These are phyloP conservation scores for Desmophyllum pertusum DNA, from an alignment of 92 coral and sea anemone species.

Conservation along the genomic window DNA sequence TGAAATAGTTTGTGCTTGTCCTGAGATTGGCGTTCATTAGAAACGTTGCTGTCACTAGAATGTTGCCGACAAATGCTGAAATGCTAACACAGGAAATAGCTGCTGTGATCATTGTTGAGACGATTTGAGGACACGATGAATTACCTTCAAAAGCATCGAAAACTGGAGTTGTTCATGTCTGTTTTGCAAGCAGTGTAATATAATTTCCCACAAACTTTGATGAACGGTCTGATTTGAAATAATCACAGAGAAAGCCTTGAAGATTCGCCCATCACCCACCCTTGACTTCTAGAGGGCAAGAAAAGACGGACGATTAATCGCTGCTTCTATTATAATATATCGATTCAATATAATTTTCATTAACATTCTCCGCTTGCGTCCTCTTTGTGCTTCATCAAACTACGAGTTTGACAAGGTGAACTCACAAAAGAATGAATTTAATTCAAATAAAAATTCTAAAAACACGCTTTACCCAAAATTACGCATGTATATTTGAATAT, in stretches of 20 bases:
- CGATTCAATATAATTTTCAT: too few relatives aligned
- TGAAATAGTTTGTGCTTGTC: slow-evolving; percentile 30
- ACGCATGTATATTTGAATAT: too few relatives aligned
- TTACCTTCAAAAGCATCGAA: background rate
- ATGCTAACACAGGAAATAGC: background rate
- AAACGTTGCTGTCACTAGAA: slow-evolving; percentile 2
- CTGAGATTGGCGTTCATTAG: background rate
- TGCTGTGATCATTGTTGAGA: background rate
- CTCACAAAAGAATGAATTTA: too few relatives aligned
- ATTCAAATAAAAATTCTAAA: too few relatives aligned
- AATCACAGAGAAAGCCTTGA: background rate
- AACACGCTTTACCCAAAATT: too few relatives aligned
- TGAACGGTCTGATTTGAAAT: background rate
- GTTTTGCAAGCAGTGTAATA: background rate
- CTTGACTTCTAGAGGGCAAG: background rate
- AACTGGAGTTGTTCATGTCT: slow-evolving; percentile 8
- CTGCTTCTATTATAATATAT: too few relatives aligned
- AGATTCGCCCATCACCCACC: background rate
- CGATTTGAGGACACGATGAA: background rate
- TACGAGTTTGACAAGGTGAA: too few relatives aligned
- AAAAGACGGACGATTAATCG: too few relatives aligned
- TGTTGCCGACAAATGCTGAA: slow-evolving; percentile 25
- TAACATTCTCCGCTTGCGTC: too few relatives aligned
- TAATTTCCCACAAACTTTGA: background rate
- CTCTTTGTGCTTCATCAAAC: too few relatives aligned